These are phyloP conservation scores for Drosophila pachea DNA, from an alignment of 1,140 invertebrate species.

Conservation along the genomic window DNA sequence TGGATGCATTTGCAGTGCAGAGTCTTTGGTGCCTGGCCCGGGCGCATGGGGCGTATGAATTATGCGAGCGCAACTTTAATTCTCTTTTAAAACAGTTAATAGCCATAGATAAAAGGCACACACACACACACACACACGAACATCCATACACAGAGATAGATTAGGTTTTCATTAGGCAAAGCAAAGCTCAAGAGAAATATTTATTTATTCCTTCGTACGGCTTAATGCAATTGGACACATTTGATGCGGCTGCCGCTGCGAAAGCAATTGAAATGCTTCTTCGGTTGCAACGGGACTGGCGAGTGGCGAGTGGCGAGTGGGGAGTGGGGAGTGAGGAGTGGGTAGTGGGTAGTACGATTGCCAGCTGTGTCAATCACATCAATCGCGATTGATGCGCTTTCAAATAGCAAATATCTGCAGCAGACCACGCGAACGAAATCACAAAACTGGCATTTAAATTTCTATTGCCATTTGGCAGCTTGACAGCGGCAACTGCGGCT, in stretches of 20 bases:
- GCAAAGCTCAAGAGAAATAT: neutral
- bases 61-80: slow-evolving; percentile 41
- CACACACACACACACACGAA: neutral
- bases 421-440: slow-evolving; percentile 25
- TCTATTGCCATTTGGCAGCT: slow-evolving; percentile 44
- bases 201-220: neutral
- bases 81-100: slow-evolving; percentile 7
- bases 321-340: too few species aligned
- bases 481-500: slow-evolving; percentile 23
- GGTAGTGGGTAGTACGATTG: too few species aligned
- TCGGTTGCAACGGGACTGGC: neutral
- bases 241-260: too few species aligned
- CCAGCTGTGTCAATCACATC: slow-evolving; percentile 20
- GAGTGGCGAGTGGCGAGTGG: too few species aligned
- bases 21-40: slow-evolving; percentile 12
- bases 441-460: slow-evolving; percentile 47
- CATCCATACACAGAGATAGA: too few species aligned
- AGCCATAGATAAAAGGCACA: neutral
- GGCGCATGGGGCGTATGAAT: slow-evolving; percentile 44
- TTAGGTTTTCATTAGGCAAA: neutral
- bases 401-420: slow-evolving; percentile 29
- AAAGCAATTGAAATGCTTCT: neutral
- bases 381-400: slow-evolving; percentile 36
- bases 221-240: neutral
- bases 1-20: slow-evolving; percentile 39